These are phyloP conservation scores for Latheticus oryzae DNA, from an alignment of 2,888 invertebrate genomes.

Conservation along the genomic window DNA sequence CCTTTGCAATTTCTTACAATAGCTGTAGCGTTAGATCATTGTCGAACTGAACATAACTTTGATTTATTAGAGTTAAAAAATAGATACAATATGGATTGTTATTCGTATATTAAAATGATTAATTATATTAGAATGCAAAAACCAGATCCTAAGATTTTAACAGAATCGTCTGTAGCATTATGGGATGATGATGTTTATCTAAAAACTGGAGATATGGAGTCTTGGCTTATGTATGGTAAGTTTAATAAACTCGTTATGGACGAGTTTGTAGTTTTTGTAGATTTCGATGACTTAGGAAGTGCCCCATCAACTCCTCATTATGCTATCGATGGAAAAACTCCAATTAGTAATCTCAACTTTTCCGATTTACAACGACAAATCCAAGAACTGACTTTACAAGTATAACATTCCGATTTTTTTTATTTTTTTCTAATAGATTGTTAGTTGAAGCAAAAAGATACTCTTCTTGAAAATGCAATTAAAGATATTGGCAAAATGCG, in stretches of 20 bases:
- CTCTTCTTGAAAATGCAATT: slow-evolving; percentile 71
- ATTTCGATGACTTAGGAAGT: slow-evolving; percentile 68
- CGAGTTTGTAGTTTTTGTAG: slow-evolving; percentile 56
- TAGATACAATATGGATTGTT: slow-evolving; percentile 82
- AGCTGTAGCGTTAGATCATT: slow-evolving; percentile 75
- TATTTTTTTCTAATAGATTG: slow-evolving; percentile 9
- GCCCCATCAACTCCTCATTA: slow-evolving; percentile 65
- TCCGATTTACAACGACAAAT: slow-evolving; percentile 63
- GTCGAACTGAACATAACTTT: slow-evolving; percentile 74
- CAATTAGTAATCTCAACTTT: slow-evolving; percentile 63
- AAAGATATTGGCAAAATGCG: slow-evolving; percentile 73
- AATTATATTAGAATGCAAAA: slow-evolving; percentile 81
- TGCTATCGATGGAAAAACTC: slow-evolving; percentile 64
- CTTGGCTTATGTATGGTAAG: slow-evolving; percentile 85
- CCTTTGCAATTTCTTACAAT: slow-evolving; percentile 70
- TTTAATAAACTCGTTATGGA: not conserved
- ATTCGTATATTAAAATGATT: slow-evolving; percentile 83
- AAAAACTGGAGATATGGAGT: slow-evolving; percentile 81
- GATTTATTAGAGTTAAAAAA: slow-evolving; percentile 73
- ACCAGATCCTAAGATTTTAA: slow-evolving; percentile 69
- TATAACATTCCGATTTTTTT: slow-evolving; percentile 41
- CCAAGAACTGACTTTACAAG: slow-evolving; percentile 61
- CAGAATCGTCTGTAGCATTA: slow-evolving; percentile 65
- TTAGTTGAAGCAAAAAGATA: slow-evolving; percentile 72
- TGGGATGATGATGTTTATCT: slow-evolving; percentile 86